Conservation (phyloP, 2,888 invertebrate genomes). For the Carabus problematicus region DNA sequence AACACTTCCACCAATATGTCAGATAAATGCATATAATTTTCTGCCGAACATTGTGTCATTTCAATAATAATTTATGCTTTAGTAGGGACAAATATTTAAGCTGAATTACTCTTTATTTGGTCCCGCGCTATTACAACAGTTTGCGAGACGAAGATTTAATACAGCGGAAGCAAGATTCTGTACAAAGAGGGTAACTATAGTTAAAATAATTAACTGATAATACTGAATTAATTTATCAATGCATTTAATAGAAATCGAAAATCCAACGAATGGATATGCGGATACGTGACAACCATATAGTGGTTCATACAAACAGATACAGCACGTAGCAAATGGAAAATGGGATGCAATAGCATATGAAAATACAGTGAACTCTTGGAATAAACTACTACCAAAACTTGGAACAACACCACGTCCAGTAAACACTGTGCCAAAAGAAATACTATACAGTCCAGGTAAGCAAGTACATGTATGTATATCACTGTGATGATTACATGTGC, state of each 20-base stretch:
- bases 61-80: no score
- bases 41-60: no score
- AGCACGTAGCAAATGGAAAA: slow-evolving; percentile 56
- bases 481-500: no score
- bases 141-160: slow-evolving; percentile 68
- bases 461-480: no score
- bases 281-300: slow-evolving; percentile 69
- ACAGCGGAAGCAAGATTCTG: slow-evolving; percentile 66
- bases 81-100: no score
- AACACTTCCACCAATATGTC: no score
- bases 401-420: no score
- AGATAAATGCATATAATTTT: no score
- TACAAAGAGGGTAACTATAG: no score
- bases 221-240: no score
- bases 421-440: slow-evolving; percentile 50
- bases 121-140: slow-evolving; percentile 70
- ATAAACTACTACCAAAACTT: slow-evolving; percentile 58
- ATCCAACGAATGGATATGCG: slow-evolving; percentile 57
- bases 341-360: slow-evolving; percentile 29
- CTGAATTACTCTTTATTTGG: no score
- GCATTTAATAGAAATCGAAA: slow-evolving; percentile 64
- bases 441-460: slow-evolving; percentile 53
- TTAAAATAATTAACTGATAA: no score
- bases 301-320: slow-evolving; percentile 61
- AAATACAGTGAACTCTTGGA: slow-evolving; percentile 57